Evolutionary conservation across 2,888 invertebrate species (phyloP).

Genomic region (Acleris cristana): DNA sequence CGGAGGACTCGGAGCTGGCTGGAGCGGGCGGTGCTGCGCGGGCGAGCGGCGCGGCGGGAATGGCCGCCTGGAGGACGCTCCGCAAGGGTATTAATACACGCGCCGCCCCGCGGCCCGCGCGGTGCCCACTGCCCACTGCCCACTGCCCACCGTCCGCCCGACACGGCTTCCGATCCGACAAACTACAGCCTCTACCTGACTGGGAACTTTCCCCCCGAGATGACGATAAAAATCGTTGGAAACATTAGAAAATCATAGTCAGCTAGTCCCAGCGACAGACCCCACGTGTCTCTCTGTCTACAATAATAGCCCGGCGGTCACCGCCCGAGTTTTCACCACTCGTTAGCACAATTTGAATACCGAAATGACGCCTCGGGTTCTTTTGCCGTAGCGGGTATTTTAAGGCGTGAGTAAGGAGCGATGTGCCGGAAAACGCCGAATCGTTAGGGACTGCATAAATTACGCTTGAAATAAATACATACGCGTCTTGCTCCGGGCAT

Average conservation of each 20-base stretch:
- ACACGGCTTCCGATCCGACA: not conserved
- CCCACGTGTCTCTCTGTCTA: constrained; percentile 47
- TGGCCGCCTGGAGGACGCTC: constrained; percentile 38
- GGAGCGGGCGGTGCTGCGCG: constrained; percentile 13
- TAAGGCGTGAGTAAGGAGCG: not conserved
- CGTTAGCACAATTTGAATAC: not conserved
- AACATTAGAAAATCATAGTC: not conserved
- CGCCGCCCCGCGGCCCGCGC: constrained; percentile 7
- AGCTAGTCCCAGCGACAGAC: constrained; percentile 14
- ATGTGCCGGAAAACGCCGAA: not conserved
- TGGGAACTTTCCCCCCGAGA: not conserved
- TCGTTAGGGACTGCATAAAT: not conserved
- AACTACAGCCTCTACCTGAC: not conserved
- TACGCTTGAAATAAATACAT: not conserved
- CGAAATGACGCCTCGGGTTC: not conserved
- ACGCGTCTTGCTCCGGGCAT: not conserved
- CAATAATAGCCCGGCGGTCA: constrained; percentile 47
- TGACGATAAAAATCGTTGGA: not conserved
- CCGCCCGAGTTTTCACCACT: constrained; percentile 25
- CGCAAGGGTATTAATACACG: constrained; percentile 27
- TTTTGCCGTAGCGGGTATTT: constrained; percentile 3
- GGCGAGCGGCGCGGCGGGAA: constrained; percentile 37
- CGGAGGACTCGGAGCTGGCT: not conserved
- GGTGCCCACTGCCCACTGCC: too few relatives aligned
- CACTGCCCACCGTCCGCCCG: not conserved